Conservation (phyloP, 2,113 vertebrate genomes). For the Peucedramus taeniatus region DNA sequence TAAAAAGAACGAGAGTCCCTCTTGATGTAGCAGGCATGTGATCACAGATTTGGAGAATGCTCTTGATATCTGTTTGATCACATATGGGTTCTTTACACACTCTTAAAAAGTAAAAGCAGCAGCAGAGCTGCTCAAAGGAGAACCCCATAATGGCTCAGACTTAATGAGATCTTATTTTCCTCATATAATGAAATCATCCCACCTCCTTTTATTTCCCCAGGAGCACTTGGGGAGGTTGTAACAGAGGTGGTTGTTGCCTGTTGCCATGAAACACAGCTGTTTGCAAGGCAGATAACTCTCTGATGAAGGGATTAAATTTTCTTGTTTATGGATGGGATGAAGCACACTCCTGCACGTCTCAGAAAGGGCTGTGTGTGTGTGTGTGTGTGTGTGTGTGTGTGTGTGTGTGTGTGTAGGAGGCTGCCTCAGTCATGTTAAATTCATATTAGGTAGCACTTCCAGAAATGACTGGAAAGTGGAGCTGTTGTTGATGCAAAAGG, state of each 20-base stretch:
- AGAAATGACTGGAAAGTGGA: not conserved
- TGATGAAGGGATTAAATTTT: not conserved
- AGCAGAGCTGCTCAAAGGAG: not conserved
- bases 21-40: not conserved
- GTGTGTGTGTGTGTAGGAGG: not conserved
- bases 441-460: constrained; percentile 7
- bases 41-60: not conserved
- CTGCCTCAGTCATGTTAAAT: not conserved
- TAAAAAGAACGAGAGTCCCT: not conserved
- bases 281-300: not conserved
- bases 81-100: not conserved
- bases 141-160: not conserved
- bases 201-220: not conserved
- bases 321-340: not conserved
- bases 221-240: not conserved
- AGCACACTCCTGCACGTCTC: not conserved
- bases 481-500: constrained; percentile 34
- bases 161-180: not conserved
- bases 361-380: not conserved
- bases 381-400: not conserved
- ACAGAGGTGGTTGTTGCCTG: not conserved
- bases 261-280: not conserved
- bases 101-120: not conserved
- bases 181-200: not conserved
- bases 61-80: not conserved